Evolutionary conservation across 1,140 invertebrate genomes (phyloP).

Genomic region (Pseudomyrmex gracilis): DNA sequence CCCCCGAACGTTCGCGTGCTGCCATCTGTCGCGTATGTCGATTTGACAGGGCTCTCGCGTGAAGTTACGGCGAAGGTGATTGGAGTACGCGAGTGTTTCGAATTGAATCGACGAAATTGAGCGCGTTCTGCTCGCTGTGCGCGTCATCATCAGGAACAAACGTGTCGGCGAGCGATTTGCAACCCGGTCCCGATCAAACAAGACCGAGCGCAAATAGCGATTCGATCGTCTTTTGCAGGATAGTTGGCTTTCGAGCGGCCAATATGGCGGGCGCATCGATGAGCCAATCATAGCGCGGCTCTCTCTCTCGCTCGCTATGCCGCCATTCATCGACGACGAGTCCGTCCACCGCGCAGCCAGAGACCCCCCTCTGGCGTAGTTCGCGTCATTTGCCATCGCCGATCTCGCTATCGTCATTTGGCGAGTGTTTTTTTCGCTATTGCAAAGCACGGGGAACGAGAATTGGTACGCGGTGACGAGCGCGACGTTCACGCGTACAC

Average conservation of each 20-base stretch:
- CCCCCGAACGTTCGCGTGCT: slow-evolving; percentile 61
- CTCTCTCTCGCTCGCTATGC: slow-evolving; percentile 42
- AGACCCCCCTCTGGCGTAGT: slow-evolving; percentile 52
- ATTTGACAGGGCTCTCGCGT: slow-evolving; percentile 61
- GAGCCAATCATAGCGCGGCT: slow-evolving; percentile 77
- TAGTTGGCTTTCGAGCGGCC: slow-evolving; percentile 52
- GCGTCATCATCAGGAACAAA: not conserved
- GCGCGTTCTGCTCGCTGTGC: not conserved
- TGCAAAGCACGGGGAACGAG: not conserved
- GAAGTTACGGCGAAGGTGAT: slow-evolving; percentile 77
- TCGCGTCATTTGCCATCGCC: slow-evolving; percentile 39
- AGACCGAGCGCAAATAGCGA: not conserved
- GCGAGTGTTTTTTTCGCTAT: slow-evolving; percentile 39
- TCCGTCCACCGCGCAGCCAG: slow-evolving; percentile 43
- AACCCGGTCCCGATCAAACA: no score
- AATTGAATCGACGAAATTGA: not conserved
- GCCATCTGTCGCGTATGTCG: slow-evolving; percentile 76
- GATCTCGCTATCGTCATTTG: slow-evolving; percentile 43
- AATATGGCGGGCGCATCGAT: slow-evolving; percentile 75
- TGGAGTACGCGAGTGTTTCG: slow-evolving; percentile 74
- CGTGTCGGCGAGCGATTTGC: not conserved
- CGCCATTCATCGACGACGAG: slow-evolving; percentile 29
- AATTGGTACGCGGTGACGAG: not conserved
- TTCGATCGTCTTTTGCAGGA: slow-evolving; percentile 8
- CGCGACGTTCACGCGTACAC: not conserved